Base-by-base conservation (phyloP, 2,113 vertebrate genomes). In the Sula dactylatra region DNA sequence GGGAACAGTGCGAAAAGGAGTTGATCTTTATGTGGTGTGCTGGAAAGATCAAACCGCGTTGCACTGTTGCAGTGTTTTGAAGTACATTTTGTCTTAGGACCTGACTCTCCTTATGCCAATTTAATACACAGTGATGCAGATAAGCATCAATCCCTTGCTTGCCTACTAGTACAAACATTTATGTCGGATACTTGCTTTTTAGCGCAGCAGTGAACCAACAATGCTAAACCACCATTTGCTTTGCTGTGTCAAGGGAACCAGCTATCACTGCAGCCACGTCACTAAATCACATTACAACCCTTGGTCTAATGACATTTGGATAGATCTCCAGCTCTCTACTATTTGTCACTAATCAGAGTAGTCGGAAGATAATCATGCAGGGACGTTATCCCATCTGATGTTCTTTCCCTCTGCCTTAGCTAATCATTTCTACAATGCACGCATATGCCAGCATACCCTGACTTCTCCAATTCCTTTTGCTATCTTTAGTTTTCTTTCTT, bases 301-400 rank as follows among this genome's bases (percentile, higher is more conserved):
- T 86, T 5, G 4, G 20, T 62, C 86, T 93, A 95, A 97, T 58
- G 69, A 78, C 59, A 64, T 96, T 96, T 93, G 84, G 91, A 96
- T 85, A 80, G 91, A 94, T 93, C 89, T 88, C 58, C 55, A 90
- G 67, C 62, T 82, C 78, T 85, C 91, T 73, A 24, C 84, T 88
- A 2, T 94, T 80, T 93, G 74, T 54, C 71, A 64, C 62, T 91
- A 82, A 86, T 91, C 79, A 71, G 58, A 84, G 78, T 11, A 66
- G 93, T 66, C 91, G 86, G 91, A 97, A 91, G 93, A 78, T 90
- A 91, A 95, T 95, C 42, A 44, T 54, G 58, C 71, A 88, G 87
- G 71, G 84, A 70, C 55, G 49, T 90, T 91, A 91, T 79, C 38
- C 82, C 50, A 50, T 94, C 82, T 91, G 81, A 67, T 83, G 58